phyloP scores from a whole-genome alignment of 2,888 invertebrate genomes.

The Anagyrus pseudococci region DNA sequence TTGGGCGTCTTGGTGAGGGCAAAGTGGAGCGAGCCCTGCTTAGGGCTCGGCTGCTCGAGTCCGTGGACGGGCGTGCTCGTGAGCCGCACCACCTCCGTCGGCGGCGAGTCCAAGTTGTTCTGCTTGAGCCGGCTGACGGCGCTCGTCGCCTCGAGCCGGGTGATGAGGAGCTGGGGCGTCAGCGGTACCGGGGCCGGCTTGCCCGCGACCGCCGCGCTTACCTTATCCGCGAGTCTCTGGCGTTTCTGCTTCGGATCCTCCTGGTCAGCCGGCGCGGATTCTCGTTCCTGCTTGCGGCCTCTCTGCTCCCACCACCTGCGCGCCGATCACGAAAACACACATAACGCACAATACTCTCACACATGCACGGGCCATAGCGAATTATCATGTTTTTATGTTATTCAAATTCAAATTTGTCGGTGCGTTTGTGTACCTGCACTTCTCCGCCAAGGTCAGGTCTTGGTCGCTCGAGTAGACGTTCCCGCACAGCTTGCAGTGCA shows the following conservation, averaged over 20 bases:
- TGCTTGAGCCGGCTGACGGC: constrained; percentile 16
- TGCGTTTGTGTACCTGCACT: constrained; percentile 26
- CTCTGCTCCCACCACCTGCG: too few relatives aligned
- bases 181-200: not conserved
- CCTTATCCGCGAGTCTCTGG: too few relatives aligned
- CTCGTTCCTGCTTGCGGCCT: too few relatives aligned
- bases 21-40: not conserved
- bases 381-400: too few relatives aligned
- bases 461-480: not conserved
- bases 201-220: too few relatives aligned
- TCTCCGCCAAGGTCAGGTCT: constrained; percentile 6
- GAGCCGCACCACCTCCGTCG: constrained; percentile 20
- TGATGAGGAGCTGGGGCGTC: constrained; percentile 9
- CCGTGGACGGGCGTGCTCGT: constrained; percentile 34
- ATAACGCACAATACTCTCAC: not conserved
- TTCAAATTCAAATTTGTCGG: too few relatives aligned
- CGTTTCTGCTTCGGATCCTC: too few relatives aligned
- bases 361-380: not conserved
- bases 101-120: constrained; percentile 29
- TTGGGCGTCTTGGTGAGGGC: constrained; percentile 27
- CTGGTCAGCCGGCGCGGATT: not conserved
- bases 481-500: constrained; percentile 36
- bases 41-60: not conserved
- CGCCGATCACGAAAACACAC: too few relatives aligned
- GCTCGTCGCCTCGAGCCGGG: constrained; percentile 12